phyloP scores from a whole-genome alignment of 2,113 vertebrate species.

The Chitala chitala region DNA sequence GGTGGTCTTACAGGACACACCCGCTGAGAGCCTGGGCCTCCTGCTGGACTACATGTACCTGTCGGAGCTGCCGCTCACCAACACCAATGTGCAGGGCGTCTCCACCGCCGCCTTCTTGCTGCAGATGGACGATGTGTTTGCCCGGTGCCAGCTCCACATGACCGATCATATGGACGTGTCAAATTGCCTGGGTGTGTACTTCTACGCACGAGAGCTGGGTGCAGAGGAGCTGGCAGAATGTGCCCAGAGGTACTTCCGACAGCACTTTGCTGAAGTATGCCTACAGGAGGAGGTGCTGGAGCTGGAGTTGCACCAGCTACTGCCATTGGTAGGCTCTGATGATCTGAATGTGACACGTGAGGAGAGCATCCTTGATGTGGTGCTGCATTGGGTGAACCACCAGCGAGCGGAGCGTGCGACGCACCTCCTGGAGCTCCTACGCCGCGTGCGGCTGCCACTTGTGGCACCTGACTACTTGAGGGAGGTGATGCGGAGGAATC shows the following conservation, averaged over 20 bases:
- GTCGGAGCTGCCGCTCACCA: slow-evolving; percentile 59
- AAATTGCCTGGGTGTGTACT: slow-evolving; percentile 82
- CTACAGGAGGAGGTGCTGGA: slow-evolving; percentile 83
- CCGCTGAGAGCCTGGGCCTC: slow-evolving; percentile 67
- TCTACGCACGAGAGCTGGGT: slow-evolving; percentile 77
- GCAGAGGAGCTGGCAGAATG: slow-evolving; percentile 70
- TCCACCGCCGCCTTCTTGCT: slow-evolving; percentile 77
- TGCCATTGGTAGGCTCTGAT: slow-evolving; percentile 74
- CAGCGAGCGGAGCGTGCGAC: slow-evolving; percentile 48
- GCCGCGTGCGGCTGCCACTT: slow-evolving; percentile 73
- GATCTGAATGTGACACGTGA: slow-evolving; percentile 85
- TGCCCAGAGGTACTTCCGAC: slow-evolving; percentile 68
- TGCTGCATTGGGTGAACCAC: slow-evolving; percentile 77
- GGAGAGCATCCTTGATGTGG: slow-evolving; percentile 78
- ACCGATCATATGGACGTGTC: slow-evolving; percentile 79
- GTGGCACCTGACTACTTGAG: slow-evolving; percentile 76
- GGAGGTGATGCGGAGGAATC: slow-evolving; percentile 76
- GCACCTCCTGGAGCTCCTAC: slow-evolving; percentile 71
- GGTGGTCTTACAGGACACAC: slow-evolving; percentile 67
- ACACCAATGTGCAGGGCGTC: slow-evolving; percentile 74
- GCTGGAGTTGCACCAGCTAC: slow-evolving; percentile 69
- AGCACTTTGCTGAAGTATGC: slow-evolving; percentile 81
- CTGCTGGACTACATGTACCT: slow-evolving; percentile 78
- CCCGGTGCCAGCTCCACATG: slow-evolving; percentile 77
- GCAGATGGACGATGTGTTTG: slow-evolving; percentile 80